Evolutionary conservation across 2,797 vertebrate genomes (phyloP).

Genomic region (Cetoscarus ocellatus): DNA sequence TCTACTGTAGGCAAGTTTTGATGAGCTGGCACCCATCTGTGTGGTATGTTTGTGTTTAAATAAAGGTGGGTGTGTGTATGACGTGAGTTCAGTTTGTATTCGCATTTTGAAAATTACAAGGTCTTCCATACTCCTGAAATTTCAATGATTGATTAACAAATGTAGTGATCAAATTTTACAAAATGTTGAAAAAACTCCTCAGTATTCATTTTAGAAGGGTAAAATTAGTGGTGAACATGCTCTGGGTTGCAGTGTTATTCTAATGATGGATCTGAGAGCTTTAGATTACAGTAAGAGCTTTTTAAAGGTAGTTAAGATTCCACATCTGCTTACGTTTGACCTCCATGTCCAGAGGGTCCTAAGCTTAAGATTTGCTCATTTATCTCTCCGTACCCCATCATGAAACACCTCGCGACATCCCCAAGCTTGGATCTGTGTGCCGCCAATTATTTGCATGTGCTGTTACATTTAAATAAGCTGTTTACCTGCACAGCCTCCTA

Average conservation of each 20-base stretch:
- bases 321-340: constrained; percentile 73
- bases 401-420: constrained; percentile 29
- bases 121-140: constrained; percentile 19
- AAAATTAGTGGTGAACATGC: constrained; percentile 61
- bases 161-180: constrained; percentile 21
- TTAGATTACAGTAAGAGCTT: constrained; percentile 58
- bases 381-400: constrained; percentile 54
- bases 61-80: background rate
- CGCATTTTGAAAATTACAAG: constrained; percentile 3
- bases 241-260: constrained; percentile 63
- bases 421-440: constrained; percentile 25
- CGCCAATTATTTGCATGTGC: constrained; percentile 30
- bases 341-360: constrained; percentile 69
- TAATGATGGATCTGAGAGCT: constrained; percentile 67
- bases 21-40: background rate
- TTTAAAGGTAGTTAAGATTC: constrained; percentile 77
- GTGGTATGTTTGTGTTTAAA: background rate
- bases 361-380: constrained; percentile 63
- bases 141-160: constrained; percentile 35
- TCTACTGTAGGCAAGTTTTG: constrained; percentile 30
- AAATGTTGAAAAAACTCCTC: constrained; percentile 38
- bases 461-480: constrained; percentile 35
- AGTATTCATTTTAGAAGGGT: constrained; percentile 45
- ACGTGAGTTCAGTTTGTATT: background rate
- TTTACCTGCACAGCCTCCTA: constrained; percentile 23